These are phyloP conservation scores for Ametastegia equiseti DNA, from an alignment of 2,888 invertebrate species.

Conservation along the genomic window DNA sequence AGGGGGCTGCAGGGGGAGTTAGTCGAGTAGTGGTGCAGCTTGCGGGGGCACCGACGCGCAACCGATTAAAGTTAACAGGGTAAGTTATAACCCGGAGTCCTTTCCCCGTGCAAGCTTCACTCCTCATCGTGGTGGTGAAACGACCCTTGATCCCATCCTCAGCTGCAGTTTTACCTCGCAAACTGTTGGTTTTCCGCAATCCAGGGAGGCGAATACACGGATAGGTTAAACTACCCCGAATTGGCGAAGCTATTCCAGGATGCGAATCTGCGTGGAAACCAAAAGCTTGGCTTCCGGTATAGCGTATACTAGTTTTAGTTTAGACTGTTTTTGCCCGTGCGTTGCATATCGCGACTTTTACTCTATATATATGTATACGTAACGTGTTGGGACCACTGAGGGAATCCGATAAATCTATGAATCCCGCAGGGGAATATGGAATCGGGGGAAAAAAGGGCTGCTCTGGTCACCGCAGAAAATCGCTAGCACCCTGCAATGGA, in stretches of 20 bases:
- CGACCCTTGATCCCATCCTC: background rate
- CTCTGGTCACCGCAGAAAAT: background rate
- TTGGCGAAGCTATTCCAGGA: no score
- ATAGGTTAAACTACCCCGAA: background rate
- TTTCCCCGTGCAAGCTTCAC: background rate
- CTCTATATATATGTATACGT: background rate
- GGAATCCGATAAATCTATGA: slow-evolving; percentile 14
- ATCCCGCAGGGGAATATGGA: background rate
- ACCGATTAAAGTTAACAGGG: slow-evolving; percentile 54
- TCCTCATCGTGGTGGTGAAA: background rate
- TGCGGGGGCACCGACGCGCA: slow-evolving; percentile 57
- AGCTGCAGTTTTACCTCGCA: slow-evolving; percentile 40
- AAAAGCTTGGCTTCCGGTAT: background rate
- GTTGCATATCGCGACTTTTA: background rate
- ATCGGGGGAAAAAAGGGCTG: background rate
- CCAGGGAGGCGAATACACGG: background rate
- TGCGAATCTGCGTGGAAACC: no score
- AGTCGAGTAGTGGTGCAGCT: slow-evolving; percentile 26
- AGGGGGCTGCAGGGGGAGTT: background rate
- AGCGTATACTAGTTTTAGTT: slow-evolving; percentile 1
- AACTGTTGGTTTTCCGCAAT: slow-evolving; percentile 41
- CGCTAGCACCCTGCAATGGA: background rate
- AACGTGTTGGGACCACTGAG: no score
- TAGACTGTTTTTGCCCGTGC: slow-evolving; percentile 20
- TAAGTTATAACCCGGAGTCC: slow-evolving; percentile 49